These are phyloP conservation scores for Abscondita cerata DNA, from an alignment of 2,888 invertebrate species.

Conservation along the genomic window DNA sequence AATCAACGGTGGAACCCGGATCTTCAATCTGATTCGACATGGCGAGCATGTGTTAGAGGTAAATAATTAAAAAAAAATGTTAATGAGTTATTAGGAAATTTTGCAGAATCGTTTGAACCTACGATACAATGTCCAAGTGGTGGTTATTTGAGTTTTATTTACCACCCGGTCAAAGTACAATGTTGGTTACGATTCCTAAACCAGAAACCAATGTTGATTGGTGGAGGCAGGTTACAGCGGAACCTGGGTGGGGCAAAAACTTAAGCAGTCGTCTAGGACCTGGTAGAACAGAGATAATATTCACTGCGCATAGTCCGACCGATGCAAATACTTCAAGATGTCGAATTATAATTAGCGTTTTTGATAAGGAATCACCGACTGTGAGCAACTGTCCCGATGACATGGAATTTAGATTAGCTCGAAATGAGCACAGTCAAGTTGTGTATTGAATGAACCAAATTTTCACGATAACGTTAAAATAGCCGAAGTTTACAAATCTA, in stretches of 20 bases:
- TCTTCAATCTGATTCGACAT: slow-evolving; percentile 35
- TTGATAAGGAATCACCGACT: slow-evolving; percentile 65
- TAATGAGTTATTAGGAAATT: no score
- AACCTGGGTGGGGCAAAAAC: slow-evolving; percentile 68
- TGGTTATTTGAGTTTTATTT: slow-evolving; percentile 65
- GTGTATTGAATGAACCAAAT: slow-evolving; percentile 70
- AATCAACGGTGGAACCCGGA: slow-evolving; percentile 48
- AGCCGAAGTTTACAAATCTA: slow-evolving; percentile 65
- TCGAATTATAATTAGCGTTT: slow-evolving; percentile 65
- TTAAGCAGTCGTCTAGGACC: slow-evolving; percentile 65
- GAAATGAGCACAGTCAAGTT: slow-evolving; percentile 63
- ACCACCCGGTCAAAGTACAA: slow-evolving; percentile 59
- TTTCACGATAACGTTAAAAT: slow-evolving; percentile 67
- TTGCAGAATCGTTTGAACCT: slow-evolving; percentile 58
- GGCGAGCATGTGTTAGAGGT: slow-evolving; percentile 49
- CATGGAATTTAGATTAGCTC: slow-evolving; percentile 64
- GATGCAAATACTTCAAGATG: slow-evolving; percentile 65
- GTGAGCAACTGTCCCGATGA: slow-evolving; percentile 68
- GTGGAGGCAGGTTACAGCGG: slow-evolving; percentile 66
- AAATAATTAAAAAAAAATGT: slow-evolving; percentile 19
- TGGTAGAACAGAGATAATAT: slow-evolving; percentile 66
- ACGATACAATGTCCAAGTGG: slow-evolving; percentile 68
- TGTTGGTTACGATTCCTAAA: slow-evolving; percentile 62
- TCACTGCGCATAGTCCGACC: slow-evolving; percentile 65
- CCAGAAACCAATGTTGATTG: slow-evolving; percentile 72